Evolutionary conservation across 2,797 vertebrate species (phyloP), one percentile per base, ranked within the genome.

Genomic region (Buceros bicornis): DNA sequence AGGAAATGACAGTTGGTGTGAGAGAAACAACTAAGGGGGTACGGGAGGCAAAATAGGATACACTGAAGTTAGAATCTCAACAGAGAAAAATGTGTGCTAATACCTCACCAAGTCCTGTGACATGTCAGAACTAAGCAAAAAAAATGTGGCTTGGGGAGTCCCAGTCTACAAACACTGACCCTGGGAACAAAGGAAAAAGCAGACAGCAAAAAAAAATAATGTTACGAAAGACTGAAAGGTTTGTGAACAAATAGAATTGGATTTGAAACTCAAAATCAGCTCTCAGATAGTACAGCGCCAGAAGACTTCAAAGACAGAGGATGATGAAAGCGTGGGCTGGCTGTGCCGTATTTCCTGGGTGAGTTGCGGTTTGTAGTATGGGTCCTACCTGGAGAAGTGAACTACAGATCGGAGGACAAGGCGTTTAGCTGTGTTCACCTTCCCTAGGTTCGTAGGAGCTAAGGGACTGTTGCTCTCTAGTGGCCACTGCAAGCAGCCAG

Each of bases 391-490:
- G 16, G 33, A 64, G 16, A 48, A 82, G 21, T 10, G 37, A 74
- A 48, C 28, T 37, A 37, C 13, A 16, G 42, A 21, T 12, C 6
- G 29, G 28, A n/a, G 2, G 12, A 2, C 2, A 28, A 33, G 28
- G 54, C 4, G 0, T 31, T 62, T 2, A 20, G 48, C 37, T 74
- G 3, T 37, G 33, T 16, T 57, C 14, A 21, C 2, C 3, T 16
- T 35, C 17, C 15, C 1, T 8, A 3, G 8, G 8, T 24, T 82
- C 4, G 2, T 17, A 4, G 2, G 17, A 43, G 24, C 17, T 26
- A n/a, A 67, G 54, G 37, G 31, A 40, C 73, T 64, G 64, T 70
- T 91, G 72, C 77, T 93, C 65, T 90, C 83, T 72, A 65, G 89
- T n/a, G 54, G 78, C 61, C 33, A 28, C 14, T 54, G 25, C 33